Evolutionary conservation across 1,140 invertebrate genomes (phyloP), one percentile per base, ranked within the genome.

Genomic region (Brachionus koreanus): DNA sequence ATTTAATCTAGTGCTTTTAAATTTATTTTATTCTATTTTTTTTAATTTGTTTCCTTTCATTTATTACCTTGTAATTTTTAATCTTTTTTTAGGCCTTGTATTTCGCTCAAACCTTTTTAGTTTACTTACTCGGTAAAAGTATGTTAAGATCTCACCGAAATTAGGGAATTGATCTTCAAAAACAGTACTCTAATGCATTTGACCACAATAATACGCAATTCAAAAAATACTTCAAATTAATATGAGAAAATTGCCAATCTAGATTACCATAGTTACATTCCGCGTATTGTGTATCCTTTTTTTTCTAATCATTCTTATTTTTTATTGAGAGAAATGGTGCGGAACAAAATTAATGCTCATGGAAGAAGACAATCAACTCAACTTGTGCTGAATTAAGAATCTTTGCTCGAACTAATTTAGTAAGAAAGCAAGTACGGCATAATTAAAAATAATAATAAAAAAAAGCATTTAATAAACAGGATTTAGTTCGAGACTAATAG

Each of bases 11-110:
- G 61, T 65, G 25, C 33, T 65, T 65, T 65, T 65, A n/a, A 25
- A 5, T 16, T 25, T 1, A 57, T 57, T 65, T 65, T n/a, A 33
- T 65, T 10, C 7, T 35, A 25, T 65, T 29, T 29, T 29, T 29
- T 29, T 65, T n/a, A n/a, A n/a, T n/a, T n/a, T n/a, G 61, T 33
- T 65, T 16, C 57, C 25, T 63, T 16, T 23, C 19, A 25, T 46
- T 46, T 46, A 29, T 65, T 65, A 13, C n/a, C 25, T 65, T 65
- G 3, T 33, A 12, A 33, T 33, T 65, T 65, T 65, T 16, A 35
- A 37, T 65, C n/a, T 65, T 65, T 65, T 63, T 33, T 65, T 65
- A 65, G 63, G 63, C 63, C 63, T 65, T 65, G 25, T 65, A 33
- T 65, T 65, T 65, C 33, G 63, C 63, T 65, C 63, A 65, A 65